Base-by-base conservation (phyloP, 2,797 vertebrate genomes). In the Paratrypauchen microcephalus region DNA sequence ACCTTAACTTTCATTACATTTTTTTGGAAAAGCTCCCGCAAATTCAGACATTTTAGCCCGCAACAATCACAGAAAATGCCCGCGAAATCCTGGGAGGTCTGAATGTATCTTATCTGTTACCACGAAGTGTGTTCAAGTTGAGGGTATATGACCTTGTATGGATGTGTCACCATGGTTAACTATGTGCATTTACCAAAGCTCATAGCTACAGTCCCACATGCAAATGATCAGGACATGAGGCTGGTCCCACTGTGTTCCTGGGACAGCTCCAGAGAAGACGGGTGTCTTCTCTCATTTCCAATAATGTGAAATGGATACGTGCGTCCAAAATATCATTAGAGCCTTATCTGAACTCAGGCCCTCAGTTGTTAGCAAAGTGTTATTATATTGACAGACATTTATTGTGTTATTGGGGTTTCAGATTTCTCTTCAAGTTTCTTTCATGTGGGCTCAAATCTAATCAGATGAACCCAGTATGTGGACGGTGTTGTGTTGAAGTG, bases 291-390 rank as follows among this genome's bases (percentile, higher is more conserved):
- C 5, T 47, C 15, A 48, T 47, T 61, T 61, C 32, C 36, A 41
- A 61, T 61, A 21, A 61, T n/a, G 23, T 61, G 59, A 39, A 61
- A 61, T 41, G n/a, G 32, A 61, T 41, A 39, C n/a, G 12, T 28
- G 55, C 1, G 5, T 16, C 57, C 57, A 59, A 32, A 30, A 32
- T 18, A 32, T 30, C 26, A 36, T 9, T 28, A 4, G 15, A 8
- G 57, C 6, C 58, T 36, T 19, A 9, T 36, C 30, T 60, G 28
- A 60, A 60, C 58, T 36, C 55, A 13, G 21, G 23, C 23, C 55
- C 5, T 58, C 13, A 26, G 6, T 16, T 30, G 18, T 59, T 30
- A n/a, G 8, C 18, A 9, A 19, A 5, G 28, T 18, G 8, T 32
- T 28, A 30, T 36, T 4, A 32, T 19, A 5, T 4, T n/a, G 7